phyloP scores from a whole-genome alignment of 2,888 invertebrate species.

The Oscheius myriophilus region DNA sequence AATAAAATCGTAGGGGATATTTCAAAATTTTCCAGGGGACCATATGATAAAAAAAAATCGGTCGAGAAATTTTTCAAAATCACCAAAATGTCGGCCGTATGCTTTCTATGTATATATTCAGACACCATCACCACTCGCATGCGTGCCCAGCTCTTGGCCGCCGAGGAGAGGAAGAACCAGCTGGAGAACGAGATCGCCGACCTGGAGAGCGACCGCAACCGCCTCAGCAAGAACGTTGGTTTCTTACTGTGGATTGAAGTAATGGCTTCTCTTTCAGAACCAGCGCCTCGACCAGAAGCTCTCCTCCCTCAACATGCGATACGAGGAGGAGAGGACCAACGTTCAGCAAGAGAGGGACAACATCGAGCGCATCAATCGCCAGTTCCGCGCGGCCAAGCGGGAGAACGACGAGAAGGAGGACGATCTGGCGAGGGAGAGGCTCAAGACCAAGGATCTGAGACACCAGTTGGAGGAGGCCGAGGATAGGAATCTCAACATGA shows the following conservation, averaged over 20 bases:
- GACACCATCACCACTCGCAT: constrained; percentile 13
- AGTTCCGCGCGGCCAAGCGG: constrained; percentile 28
- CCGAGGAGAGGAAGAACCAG: constrained; percentile 22
- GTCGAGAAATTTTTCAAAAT: too few relatives aligned
- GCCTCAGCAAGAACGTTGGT: constrained; percentile 13
- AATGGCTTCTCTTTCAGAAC: constrained; percentile 17
- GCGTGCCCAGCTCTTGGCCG: constrained; percentile 10
- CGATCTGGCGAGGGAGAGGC: constrained; percentile 20
- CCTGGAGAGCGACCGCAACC: constrained; percentile 12
- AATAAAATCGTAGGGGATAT: too few relatives aligned
- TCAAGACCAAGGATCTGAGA: constrained; percentile 23
- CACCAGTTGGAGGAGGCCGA: constrained; percentile 32
- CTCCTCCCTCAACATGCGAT: constrained; percentile 27
- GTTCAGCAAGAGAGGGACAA: constrained; percentile 32
- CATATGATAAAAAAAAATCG: too few relatives aligned
- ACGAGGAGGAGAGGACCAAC: constrained; percentile 26
- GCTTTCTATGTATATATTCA: neutral
- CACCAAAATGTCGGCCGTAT: too few relatives aligned
- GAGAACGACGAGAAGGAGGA: constrained; percentile 34
- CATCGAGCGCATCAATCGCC: constrained; percentile 11
- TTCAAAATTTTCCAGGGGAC: too few relatives aligned
- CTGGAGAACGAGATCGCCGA: constrained; percentile 22
- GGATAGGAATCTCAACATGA: constrained; percentile 25
- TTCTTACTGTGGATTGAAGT: neutral
- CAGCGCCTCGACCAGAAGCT: constrained; percentile 31